phyloP scores from a whole-genome alignment of 1,140 invertebrate genomes.

The Onthophagus taurus region DNA sequence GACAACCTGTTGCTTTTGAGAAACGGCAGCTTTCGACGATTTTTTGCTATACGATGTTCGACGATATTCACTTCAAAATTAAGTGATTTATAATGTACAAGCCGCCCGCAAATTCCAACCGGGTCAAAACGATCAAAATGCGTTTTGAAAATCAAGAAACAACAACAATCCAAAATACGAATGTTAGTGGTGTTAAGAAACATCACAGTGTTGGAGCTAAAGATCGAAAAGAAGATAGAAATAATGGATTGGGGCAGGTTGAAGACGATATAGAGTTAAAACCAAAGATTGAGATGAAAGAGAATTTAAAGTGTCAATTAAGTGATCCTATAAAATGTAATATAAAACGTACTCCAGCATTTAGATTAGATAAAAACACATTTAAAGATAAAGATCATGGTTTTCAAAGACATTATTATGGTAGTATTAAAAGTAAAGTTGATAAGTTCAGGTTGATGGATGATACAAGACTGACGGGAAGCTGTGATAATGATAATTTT shows the following conservation, averaged over 20 bases:
- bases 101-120: conserved; percentile 31
- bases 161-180: conserved; percentile 6
- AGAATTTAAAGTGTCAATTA: conserved; percentile 39
- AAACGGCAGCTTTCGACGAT: no score
- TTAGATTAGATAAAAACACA: conserved; percentile 44
- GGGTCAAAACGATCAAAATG: conserved; percentile 33
- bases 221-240: neutral
- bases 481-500: conserved; percentile 10
- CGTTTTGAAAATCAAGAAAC: conserved; percentile 30
- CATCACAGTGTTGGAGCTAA: neutral
- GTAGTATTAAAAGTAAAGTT: conserved; percentile 4
- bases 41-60: no score
- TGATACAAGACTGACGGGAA: conserved; percentile 12
- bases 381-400: conserved; percentile 31
- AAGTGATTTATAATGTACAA: conserved; percentile 35
- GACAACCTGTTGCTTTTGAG: no score
- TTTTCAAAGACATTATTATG: conserved; percentile 22
- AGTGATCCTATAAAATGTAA: conserved; percentile 48
- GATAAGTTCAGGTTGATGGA: conserved; percentile 9
- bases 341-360: conserved; percentile 51
- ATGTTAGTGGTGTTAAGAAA: neutral
- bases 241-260: neutral
- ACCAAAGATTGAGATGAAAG: conserved; percentile 4
- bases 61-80: no score
- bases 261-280: conserved; percentile 6